Percentiles rank a stretch among this genome's conserved stretches.
Conservation (phyloP, 2,797 vertebrate genomes). For the Chelidonichthys spinosus region DNA sequence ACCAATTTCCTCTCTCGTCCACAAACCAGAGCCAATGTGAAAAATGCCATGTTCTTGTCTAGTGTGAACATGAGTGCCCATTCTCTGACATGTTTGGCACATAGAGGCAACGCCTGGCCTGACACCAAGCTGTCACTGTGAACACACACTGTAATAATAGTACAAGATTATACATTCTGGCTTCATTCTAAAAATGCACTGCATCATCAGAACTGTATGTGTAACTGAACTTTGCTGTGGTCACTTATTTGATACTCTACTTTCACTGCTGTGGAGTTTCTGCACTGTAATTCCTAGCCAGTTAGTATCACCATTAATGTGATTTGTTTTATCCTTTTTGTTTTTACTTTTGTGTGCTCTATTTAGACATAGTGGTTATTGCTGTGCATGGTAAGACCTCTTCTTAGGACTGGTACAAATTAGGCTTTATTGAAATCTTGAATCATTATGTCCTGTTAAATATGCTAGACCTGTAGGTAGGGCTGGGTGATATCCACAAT, state of each 20-base stretch:
- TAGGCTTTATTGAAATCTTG: background rate
- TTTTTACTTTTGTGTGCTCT: constrained; percentile 9
- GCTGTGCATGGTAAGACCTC: no score
- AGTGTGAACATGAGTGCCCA: constrained; percentile 18
- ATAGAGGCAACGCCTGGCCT: background rate
- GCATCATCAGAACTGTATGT: background rate
- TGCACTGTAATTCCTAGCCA: background rate
- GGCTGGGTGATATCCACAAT: no score
- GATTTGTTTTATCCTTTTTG: background rate
- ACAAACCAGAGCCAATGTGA: constrained; percentile 40
- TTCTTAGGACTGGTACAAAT: no score
- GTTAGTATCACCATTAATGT: constrained; percentile 2
- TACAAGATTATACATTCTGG: constrained; percentile 5
- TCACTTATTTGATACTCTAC: constrained; percentile 1
- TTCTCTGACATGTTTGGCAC: constrained; percentile 37
- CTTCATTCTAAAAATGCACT: background rate
- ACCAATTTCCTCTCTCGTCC: constrained; percentile 56
- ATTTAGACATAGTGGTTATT: constrained; percentile 32
- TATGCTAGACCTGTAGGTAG: background rate
- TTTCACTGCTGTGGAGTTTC: constrained; percentile 9
- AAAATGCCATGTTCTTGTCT: constrained; percentile 48
- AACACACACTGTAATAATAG: constrained; percentile 13
- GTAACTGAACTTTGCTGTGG: background rate
- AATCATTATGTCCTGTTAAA: background rate
- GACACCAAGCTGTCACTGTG: constrained; percentile 17